These are phyloP conservation scores for Rhyacophila brunnea DNA, from an alignment of 1,140 invertebrate species.

Conservation along the genomic window DNA sequence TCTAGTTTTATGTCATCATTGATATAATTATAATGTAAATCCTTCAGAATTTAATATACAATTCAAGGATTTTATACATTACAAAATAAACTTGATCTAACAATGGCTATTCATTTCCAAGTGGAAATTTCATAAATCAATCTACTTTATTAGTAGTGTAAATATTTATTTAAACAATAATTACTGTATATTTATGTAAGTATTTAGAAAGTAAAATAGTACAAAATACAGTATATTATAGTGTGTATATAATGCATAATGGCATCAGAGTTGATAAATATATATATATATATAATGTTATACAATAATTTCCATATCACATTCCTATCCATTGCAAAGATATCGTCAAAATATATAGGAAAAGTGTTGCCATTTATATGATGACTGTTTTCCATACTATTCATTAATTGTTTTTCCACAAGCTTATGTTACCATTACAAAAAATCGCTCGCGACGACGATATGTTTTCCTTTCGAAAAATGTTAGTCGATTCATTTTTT, in stretches of 20 bases:
- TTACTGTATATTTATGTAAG: background rate
- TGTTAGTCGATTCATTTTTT: background rate
- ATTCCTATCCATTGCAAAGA: slow-evolving; percentile 10
- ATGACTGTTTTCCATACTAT: background rate
- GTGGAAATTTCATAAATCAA: no score
- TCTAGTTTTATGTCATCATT: no score
- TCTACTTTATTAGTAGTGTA: background rate
- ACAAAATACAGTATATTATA: background rate
- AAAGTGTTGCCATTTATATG: background rate
- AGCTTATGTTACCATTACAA: background rate
- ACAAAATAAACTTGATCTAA: no score
- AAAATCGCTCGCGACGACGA: background rate
- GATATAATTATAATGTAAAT: no score
- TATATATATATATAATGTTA: slow-evolving; percentile 1
- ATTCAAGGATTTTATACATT: no score
- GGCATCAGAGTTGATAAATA: background rate
- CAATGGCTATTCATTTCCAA: no score
- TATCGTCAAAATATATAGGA: background rate
- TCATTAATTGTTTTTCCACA: background rate
- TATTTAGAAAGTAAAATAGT: background rate
- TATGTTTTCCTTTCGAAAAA: slow-evolving; percentile 3
- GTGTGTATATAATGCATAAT: background rate
- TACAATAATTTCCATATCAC: slow-evolving; percentile 9
- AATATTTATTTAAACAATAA: background rate
- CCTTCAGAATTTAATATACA: no score